These are phyloP conservation scores for Dicycla oo DNA, from an alignment of 2,888 invertebrate genomes.

Conservation along the genomic window DNA sequence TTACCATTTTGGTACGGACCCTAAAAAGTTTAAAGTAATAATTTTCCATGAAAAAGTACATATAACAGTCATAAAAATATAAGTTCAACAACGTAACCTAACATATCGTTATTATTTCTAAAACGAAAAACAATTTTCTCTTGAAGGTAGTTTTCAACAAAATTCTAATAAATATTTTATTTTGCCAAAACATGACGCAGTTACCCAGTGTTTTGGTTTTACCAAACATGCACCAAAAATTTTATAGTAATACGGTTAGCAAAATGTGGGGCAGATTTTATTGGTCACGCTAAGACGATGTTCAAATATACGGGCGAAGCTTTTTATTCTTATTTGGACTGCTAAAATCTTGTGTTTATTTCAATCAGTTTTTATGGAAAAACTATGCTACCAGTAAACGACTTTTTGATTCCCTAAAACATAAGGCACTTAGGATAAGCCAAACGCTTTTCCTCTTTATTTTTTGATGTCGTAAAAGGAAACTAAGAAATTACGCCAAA, in stretches of 20 bases:
- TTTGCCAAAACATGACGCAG: slow-evolving; percentile 26
- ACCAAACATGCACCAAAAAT: slow-evolving; percentile 49
- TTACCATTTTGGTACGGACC: too few species aligned
- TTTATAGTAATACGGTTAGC: slow-evolving; percentile 41
- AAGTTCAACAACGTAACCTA: background rate
- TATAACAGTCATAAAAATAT: background rate
- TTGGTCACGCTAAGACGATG: slow-evolving; percentile 37
- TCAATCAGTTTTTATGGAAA: slow-evolving; percentile 8
- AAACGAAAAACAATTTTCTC: background rate
- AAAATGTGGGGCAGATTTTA: slow-evolving; percentile 51
- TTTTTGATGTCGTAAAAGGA: background rate
- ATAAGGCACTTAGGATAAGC: background rate
- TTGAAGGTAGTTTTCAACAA: slow-evolving; percentile 1
- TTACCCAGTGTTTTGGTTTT: slow-evolving; percentile 28
- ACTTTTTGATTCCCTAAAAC: background rate
- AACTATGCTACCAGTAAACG: background rate
- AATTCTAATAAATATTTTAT: slow-evolving; percentile 12
- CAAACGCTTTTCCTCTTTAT: background rate
- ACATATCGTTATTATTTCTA: background rate
- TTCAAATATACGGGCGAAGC: slow-evolving; percentile 24
- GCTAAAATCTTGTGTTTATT: slow-evolving; percentile 33
- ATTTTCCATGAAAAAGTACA: background rate
- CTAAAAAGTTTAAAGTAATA: background rate
- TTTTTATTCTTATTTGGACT: slow-evolving; percentile 29
- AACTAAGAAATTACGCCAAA: background rate